Base-by-base conservation (phyloP, 1,140 invertebrate species). In the Bombus superbus region DNA sequence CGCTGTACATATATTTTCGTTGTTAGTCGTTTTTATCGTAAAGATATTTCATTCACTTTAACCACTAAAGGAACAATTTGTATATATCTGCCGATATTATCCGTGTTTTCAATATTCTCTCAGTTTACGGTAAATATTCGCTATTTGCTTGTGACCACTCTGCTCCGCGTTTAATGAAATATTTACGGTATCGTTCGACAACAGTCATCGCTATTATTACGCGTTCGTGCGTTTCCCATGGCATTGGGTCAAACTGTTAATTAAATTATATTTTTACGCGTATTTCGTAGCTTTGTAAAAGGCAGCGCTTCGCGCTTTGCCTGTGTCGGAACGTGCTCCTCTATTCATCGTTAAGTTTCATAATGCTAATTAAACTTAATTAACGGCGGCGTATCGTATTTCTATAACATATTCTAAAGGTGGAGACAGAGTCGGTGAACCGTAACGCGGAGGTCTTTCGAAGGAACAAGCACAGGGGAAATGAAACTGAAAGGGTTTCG, bases 311-410 rank as follows among this genome's bases (percentile, higher is more conserved):
- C 47, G n/a, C 32, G 25, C 13, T 38, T 66, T 44, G 9, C 42
- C 35, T 9, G 44, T 66, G 28, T 66, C 72, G 25, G 32, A 57
- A 10, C 15, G n/a, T 71, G 38, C 6, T 22, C 53, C 68, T 64
- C 25, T 75, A 40, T 84, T 84, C 53, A 13, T 71, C 40, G 42
- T 44, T 53, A 13, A n/a, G 18, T 75, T 72, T 85, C 64, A 73
- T 76, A 40, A 53, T 57, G 38, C 22, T 86, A 88, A 79, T 88
- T 86, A 82, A 88, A 86, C 13, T 28, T 86, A 88, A 89, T 89
- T 88, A 86, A 78, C 38, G 28, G 40, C 71, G 11, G 22, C n/a
- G 9, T 28, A 25, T n/a, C 18, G 73, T 35, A 6, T 38, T 11
- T 18, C 10, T 9, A 1, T 18, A 15, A 47, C 53, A 22, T 73